phyloP scores from a whole-genome alignment of 2,113 vertebrate genomes.

The Siphamia tubifer region DNA sequence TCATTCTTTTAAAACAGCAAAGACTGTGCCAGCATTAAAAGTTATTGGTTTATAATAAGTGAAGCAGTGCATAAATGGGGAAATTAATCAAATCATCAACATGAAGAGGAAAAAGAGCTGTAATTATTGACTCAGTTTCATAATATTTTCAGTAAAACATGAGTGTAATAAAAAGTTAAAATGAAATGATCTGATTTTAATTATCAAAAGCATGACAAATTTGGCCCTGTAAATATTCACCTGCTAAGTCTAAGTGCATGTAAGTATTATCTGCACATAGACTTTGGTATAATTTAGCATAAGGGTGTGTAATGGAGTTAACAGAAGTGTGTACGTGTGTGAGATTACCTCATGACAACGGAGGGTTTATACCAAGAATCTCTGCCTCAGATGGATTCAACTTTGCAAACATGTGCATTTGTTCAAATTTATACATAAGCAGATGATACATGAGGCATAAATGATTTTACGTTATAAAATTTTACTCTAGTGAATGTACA shows the following conservation, averaged over 20 bases:
- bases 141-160: no score
- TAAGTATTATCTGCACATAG: neutral
- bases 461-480: no score
- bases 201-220: neutral
- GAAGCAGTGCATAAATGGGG: no score
- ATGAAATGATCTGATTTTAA: neutral
- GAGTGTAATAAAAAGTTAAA: no score
- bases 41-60: neutral
- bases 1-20: neutral
- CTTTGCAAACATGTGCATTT: neutral
- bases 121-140: no score
- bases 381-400: neutral
- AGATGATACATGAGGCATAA: no score
- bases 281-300: constrained; percentile 13
- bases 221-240: neutral
- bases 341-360: constrained; percentile 13
- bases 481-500: no score
- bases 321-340: constrained; percentile 2
- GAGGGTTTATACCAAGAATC: constrained; percentile 6
- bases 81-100: no score
- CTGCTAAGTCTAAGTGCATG: neutral
- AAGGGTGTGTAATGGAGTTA: constrained; percentile 16
- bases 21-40: neutral
- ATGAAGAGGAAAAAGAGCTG: neutral
- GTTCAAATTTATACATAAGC: neutral